Conservation (phyloP, 1,140 invertebrate genomes). For the Cotesia vestalis region DNA sequence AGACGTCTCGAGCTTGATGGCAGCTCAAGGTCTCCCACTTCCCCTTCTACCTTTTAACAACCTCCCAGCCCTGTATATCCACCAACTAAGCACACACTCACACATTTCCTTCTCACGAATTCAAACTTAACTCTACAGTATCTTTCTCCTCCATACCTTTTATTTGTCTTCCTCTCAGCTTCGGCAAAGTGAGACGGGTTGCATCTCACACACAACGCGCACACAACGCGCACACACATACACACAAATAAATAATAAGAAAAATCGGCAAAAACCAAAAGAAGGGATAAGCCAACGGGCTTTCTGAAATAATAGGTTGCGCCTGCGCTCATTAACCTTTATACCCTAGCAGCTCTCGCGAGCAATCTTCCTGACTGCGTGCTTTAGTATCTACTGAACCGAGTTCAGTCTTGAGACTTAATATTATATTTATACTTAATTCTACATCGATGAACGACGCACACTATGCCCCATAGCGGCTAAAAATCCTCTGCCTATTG, state of each 20-base stretch:
- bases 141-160: not conserved
- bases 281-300: constrained; percentile 49
- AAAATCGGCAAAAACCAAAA: constrained; percentile 23
- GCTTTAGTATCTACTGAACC: constrained; percentile 14
- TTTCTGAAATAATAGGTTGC: constrained; percentile 65
- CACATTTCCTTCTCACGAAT: constrained; percentile 20
- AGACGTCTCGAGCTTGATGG: constrained; percentile 63
- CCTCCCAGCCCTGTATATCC: constrained; percentile 23
- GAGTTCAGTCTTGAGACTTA: not conserved
- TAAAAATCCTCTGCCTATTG: too few relatives aligned
- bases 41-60: constrained; percentile 50
- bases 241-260: constrained; percentile 6
- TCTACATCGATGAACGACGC: not conserved
- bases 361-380: constrained; percentile 55
- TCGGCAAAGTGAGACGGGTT: too few relatives aligned
- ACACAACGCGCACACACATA: not conserved
- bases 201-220: too few relatives aligned
- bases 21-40: constrained; percentile 67
- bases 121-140: not conserved
- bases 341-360: constrained; percentile 59
- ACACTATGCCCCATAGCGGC: too few relatives aligned
- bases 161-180: too few relatives aligned
- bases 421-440: not conserved
- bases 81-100: not conserved
- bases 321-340: constrained; percentile 67